phyloP scores from a whole-genome alignment of 1,140 invertebrate genomes.

The Thrips palmi region DNA sequence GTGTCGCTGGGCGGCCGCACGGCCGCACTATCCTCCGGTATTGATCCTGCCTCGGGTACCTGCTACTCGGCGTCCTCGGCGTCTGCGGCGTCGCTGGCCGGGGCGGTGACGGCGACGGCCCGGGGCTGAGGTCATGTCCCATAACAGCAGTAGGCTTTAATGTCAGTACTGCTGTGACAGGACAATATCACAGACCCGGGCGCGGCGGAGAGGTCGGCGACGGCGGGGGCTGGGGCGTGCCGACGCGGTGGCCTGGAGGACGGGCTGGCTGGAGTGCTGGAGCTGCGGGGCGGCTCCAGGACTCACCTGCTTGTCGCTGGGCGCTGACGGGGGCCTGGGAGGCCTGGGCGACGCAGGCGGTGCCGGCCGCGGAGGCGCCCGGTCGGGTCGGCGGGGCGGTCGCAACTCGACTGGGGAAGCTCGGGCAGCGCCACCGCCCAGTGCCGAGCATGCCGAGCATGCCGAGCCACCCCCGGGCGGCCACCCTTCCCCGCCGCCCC shows the following conservation, averaged over 20 bases:
- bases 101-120: slow-evolving; percentile 18
- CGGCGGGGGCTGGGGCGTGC: no score
- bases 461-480: no score
- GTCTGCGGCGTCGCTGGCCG: neutral
- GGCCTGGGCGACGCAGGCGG: neutral
- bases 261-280: neutral
- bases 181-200: slow-evolving; percentile 67
- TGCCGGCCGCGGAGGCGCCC: neutral
- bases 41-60: no score
- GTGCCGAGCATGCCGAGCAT: no score
- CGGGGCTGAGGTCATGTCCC: slow-evolving; percentile 55
- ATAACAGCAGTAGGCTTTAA: slow-evolving; percentile 60
- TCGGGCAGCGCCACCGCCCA: no score
- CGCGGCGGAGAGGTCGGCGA: neutral
- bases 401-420: no score
- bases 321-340: no score
- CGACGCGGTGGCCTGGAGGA: no score
- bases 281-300: neutral
- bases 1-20: no score
- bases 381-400: neutral
- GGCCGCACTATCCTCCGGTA: no score
- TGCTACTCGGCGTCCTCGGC: no score
- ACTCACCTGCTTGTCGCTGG: neutral
- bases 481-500: no score
- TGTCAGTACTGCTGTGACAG: slow-evolving; percentile 80